These are phyloP conservation scores for Neoniphon sammara DNA, from an alignment of 2,797 vertebrate species.

Conservation along the genomic window DNA sequence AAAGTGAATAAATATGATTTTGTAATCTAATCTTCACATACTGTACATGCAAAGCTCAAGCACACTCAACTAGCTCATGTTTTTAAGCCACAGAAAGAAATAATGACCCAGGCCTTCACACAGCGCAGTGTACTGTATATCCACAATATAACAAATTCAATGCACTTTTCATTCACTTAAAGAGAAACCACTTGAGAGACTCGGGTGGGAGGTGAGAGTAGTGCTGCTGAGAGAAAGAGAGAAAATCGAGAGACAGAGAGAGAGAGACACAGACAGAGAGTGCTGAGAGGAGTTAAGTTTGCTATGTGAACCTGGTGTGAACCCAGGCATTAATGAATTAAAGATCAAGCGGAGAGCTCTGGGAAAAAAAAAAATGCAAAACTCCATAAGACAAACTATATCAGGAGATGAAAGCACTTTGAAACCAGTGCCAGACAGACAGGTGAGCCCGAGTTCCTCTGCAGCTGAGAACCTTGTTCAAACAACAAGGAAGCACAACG, in stretches of 20 bases:
- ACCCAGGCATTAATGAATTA: slow-evolving; percentile 77
- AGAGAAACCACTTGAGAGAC: slow-evolving; percentile 21
- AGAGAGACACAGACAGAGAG: slow-evolving; percentile 5
- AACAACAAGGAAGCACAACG: slow-evolving; percentile 33
- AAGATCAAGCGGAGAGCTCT: slow-evolving; percentile 77
- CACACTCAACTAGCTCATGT: neutral
- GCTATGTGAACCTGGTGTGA: slow-evolving; percentile 67
- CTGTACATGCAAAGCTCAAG: slow-evolving; percentile 10
- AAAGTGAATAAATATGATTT: too few relatives aligned
- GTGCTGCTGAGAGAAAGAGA: slow-evolving; percentile 21
- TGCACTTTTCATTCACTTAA: slow-evolving; percentile 16
- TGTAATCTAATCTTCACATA: too few relatives aligned
- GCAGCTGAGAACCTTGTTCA: slow-evolving; percentile 32
- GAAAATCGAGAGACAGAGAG: slow-evolving; percentile 13
- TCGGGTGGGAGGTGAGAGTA: slow-evolving; percentile 25
- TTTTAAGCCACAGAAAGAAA: slow-evolving; percentile 4
- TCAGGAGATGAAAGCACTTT: slow-evolving; percentile 70
- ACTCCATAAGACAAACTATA: slow-evolving; percentile 65
- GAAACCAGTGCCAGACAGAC: slow-evolving; percentile 55
- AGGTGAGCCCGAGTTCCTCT: slow-evolving; percentile 59
- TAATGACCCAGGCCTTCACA: neutral
- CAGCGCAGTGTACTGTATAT: neutral
- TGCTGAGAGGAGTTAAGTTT: slow-evolving; percentile 48
- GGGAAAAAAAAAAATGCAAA: slow-evolving; percentile 57
- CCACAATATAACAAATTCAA: slow-evolving; percentile 19